Base-by-base conservation (phyloP, 2,888 invertebrate genomes). In the Drepanosiphum platanoidis region DNA sequence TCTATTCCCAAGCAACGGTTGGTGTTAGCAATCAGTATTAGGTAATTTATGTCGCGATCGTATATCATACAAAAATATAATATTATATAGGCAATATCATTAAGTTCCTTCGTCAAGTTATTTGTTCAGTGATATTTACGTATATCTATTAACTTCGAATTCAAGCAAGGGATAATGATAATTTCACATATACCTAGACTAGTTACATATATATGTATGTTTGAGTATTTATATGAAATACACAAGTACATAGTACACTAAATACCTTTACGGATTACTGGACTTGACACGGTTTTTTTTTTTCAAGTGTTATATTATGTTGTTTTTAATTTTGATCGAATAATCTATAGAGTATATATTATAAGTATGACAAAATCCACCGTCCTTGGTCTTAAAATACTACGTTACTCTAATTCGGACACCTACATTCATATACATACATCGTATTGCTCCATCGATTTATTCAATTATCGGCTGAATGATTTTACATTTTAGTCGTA, bases 401-500 rank as follows among this genome's bases (percentile, higher is more conserved):
- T 18, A 11, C 18, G 30, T 36, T 80, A 80, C 36, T 70, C 70
- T 27, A 32, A 80, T 68, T 79, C 32, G 66, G 66, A 66, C n/a
- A 79, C 66, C 8, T 46, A 4, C 18, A 15, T 77, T 64, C 61
- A 27, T 61, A 61, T 61, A 8, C 32, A 39, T 30, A 15, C 5
- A 36, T 13, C 18, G 27, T 39, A 71, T 81, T 81, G n/a, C 81
- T 71, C 81, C 81, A 81, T n/a, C 71, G 61, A 61, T 32, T 32
- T 32, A 81, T 81, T 61, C 39, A 61, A 81, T 71, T 81, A 71
- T 72, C 81, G 71, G 71, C 58, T 61, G 81, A 81, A 71, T 58
- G 81, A 58, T 58, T 81, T 39, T 81, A 58, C 36, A 58, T 46
- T 39, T 71, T 18, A 3, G 36, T 46, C 22, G 70, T 79, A 22